A percentile compares a stretch with the other conserved stretches of the same genome.
Evolutionary conservation across 1,140 invertebrate genomes (phyloP).

Genomic region (Drosophila bipectinata): DNA sequence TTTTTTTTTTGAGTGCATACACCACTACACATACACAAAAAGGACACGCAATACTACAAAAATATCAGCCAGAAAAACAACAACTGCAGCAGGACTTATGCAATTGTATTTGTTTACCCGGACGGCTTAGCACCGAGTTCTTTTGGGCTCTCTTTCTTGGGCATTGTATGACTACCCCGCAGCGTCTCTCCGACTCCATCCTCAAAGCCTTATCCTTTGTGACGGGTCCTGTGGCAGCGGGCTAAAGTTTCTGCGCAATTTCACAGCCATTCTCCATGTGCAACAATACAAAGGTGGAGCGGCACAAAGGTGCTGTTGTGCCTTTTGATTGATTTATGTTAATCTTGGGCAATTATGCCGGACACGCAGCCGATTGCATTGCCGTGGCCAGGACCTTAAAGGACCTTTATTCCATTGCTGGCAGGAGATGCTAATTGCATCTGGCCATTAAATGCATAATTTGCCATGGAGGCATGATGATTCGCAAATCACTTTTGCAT

Average conservation of each 20-base stretch:
- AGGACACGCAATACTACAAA: constrained; percentile 33
- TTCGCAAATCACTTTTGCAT: constrained; percentile 39
- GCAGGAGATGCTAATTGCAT: constrained; percentile 39
- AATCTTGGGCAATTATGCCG: constrained; percentile 67
- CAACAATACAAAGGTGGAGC: constrained; percentile 4
- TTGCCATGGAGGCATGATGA: constrained; percentile 40
- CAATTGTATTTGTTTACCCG: constrained; percentile 75
- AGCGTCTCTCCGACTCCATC: background rate
- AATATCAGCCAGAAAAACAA: constrained; percentile 37
- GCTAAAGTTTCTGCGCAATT: constrained; percentile 63
- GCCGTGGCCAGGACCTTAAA: constrained; percentile 6
- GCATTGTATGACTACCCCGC: constrained; percentile 67
- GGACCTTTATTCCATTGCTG: constrained; percentile 4
- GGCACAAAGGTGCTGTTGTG: constrained; percentile 28
- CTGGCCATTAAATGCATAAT: constrained; percentile 47
- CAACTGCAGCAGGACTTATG: constrained; percentile 64
- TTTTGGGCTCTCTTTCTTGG: constrained; percentile 7
- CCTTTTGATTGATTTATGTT: constrained; percentile 73
- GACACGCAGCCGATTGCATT: constrained; percentile 29
- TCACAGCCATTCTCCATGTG: constrained; percentile 61
- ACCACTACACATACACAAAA: constrained; percentile 7
- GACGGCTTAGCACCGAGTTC: constrained; percentile 37
- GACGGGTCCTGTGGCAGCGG: constrained; percentile 23
- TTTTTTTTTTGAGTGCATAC: constrained; percentile 2
- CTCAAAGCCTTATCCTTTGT: constrained; percentile 26